Percentiles rank a stretch among this genome's conserved stretches.
Evolutionary conservation across 2,888 invertebrate genomes (phyloP).

Genomic region (Drosophila maculinotata): DNA sequence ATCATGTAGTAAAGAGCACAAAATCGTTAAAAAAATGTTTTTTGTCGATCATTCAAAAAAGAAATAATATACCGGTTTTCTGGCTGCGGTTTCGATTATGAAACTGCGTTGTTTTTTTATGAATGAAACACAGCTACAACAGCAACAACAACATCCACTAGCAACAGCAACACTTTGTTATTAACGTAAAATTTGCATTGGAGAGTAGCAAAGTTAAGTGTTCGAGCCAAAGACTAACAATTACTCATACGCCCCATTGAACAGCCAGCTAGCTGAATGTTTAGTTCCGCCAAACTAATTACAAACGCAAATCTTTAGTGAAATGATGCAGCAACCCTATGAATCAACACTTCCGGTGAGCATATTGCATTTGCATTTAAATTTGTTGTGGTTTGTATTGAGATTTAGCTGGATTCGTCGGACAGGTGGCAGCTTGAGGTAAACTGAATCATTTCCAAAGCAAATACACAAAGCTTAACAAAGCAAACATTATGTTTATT

Average conservation of each 20-base stretch:
- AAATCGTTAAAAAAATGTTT: constrained; percentile 75
- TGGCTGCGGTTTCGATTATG: constrained; percentile 54
- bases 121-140: constrained; percentile 56
- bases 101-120: constrained; percentile 65
- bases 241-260: constrained; percentile 66
- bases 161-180: constrained; percentile 22
- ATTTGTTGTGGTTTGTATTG: constrained; percentile 29
- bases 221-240: constrained; percentile 30
- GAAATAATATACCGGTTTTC: constrained; percentile 50
- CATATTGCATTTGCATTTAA: constrained; percentile 12
- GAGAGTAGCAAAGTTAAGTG: constrained; percentile 34
- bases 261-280: constrained; percentile 1
- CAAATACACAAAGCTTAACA: constrained; percentile 32
- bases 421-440: constrained; percentile 49
- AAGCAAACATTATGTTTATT: constrained; percentile 43
- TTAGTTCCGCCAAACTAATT: constrained; percentile 58
- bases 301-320: constrained; percentile 37
- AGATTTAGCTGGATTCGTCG: constrained; percentile 4
- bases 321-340: constrained; percentile 23
- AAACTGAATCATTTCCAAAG: constrained; percentile 47
- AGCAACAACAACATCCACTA: constrained; percentile 5
- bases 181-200: constrained; percentile 54
- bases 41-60: constrained; percentile 68
- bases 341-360: constrained; percentile 55
- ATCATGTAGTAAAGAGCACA: constrained; percentile 66